A percentile compares a stretch with the other conserved stretches of the same genome.
These are phyloP conservation scores for chimpanzee (Pan troglodytes) DNA, from an alignment of 2,113 vertebrate genomes.

Conservation along the genomic window NHGRI_mPanTro3-v2.1_pri NC_072404.2:89582501-89583000, in stretches of 20 bases:
- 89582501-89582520: not conserved
- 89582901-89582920: not conserved
- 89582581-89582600: not conserved
- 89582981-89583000: not conserved
- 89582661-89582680: not conserved
- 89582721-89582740: not conserved
- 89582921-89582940: not conserved
- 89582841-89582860: not conserved
- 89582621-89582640: not conserved
- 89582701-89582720: not conserved
- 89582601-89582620: not conserved
- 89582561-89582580: not conserved
- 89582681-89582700: not conserved
- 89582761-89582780: rapidly evolving
- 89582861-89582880: not conserved
- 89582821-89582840: too few species aligned
- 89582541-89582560: not conserved
- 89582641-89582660: not conserved
- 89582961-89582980: not conserved
- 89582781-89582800: not conserved
- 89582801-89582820: not conserved
- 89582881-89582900: not conserved
- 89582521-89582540: not conserved
- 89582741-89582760: not conserved
- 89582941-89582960: not conserved